Base-by-base conservation (phyloP, 2,113 vertebrate species). In the Notiomystis cincta region DNA sequence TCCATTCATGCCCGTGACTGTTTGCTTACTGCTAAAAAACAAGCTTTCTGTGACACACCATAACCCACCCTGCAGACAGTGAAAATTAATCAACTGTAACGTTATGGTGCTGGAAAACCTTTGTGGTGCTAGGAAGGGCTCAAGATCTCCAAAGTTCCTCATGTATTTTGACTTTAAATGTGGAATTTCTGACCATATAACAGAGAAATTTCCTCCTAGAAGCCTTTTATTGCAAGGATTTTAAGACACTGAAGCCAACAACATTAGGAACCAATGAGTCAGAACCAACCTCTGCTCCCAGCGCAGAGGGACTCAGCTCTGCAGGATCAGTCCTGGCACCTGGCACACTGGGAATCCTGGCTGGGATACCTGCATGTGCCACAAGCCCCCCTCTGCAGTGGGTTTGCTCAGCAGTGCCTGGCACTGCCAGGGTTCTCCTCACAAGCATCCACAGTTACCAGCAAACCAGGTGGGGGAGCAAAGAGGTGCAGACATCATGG, bases 1-100 rank as follows among this genome's bases (percentile, higher is more conserved):
- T 90, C 95, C 96, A 85, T 69, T 10, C 44, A 31, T 51, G 67
- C 57, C 78, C 48, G 50, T 1, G 75, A 61, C 37, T 95, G 83
- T 95, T 90, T 95, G 80, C 73, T 75, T 38, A 94, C 38, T 3
- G 58, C 75, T 75, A 57, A 95, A 91, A 87, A 94, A 56, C 1
- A 16, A 61, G n/a, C 91, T 96, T 87, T 77, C 83, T 50, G 42
- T 58, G 78, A 51, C 54, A 33, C 50, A 18, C 37, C 3, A 2
- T 69, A 65, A 93, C 64, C 93, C 93, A 51, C 25, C 37, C 70
- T 35, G 47, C 33, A 12, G 27, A 4, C 45, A 5, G 9, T 57
- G 66, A 75, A 81, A 96, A 76, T 82, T 47, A 58, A 60, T 88
- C 24, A 91, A 60, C 83, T 77, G 86, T 16, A 25, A 79, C 61